A percentile compares a stretch with the other conserved stretches of the same genome.
These are phyloP conservation scores for Scaptomyza parva DNA, from an alignment of 2,888 invertebrate genomes.

Conservation along the genomic window DNA sequence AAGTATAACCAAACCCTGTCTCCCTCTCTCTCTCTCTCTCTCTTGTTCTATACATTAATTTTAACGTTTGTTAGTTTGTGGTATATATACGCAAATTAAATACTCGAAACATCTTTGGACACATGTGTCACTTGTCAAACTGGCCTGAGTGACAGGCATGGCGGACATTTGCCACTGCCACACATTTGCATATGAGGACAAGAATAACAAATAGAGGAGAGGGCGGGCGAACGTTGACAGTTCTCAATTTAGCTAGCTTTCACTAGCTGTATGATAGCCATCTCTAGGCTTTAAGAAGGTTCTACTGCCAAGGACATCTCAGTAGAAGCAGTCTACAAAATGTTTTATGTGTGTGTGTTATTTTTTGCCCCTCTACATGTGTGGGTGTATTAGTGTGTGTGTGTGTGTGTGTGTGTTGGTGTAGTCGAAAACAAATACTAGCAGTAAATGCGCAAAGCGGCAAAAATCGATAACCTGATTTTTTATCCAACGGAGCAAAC, in stretches of 20 bases:
- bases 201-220: background rate
- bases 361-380: slow-evolving; percentile 2
- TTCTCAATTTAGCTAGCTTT: slow-evolving; percentile 38
- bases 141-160: slow-evolving; percentile 10
- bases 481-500: slow-evolving; percentile 69
- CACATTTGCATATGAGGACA: slow-evolving; percentile 32
- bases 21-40: too few species aligned
- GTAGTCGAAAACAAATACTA: slow-evolving; percentile 52
- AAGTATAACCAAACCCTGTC: background rate
- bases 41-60: too few species aligned
- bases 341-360: slow-evolving; percentile 22
- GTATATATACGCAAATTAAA: slow-evolving; percentile 50
- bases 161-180: slow-evolving; percentile 24
- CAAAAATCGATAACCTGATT: slow-evolving; percentile 76
- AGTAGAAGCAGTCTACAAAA: slow-evolving; percentile 33
- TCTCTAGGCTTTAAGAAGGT: slow-evolving; percentile 54
- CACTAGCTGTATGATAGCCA: slow-evolving; percentile 26
- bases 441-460: slow-evolving; percentile 56
- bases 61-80: background rate
- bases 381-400: slow-evolving; percentile 4
- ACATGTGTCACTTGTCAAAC: slow-evolving; percentile 11
- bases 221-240: slow-evolving; percentile 34
- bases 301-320: slow-evolving; percentile 52
- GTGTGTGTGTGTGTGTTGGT: slow-evolving; percentile 10
- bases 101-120: slow-evolving; percentile 16